Conservation (phyloP, 2,797 vertebrate genomes). For the Urocyon cinereoargenteus region DNA sequence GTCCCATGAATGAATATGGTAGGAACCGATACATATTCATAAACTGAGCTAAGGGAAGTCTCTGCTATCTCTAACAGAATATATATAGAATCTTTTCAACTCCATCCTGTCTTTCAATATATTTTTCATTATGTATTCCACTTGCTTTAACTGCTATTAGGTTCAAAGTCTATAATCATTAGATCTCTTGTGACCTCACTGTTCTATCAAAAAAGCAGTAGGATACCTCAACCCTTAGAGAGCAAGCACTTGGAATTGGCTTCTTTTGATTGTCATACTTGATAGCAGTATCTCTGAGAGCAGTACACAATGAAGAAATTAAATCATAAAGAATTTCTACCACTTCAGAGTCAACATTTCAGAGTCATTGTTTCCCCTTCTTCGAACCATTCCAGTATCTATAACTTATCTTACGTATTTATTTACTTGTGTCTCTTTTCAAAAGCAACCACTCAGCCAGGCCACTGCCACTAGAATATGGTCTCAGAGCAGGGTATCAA, state of each 20-base stretch:
- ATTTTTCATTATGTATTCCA: background rate
- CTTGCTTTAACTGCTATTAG: background rate
- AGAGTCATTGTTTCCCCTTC: background rate
- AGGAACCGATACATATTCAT: background rate
- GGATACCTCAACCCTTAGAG: background rate
- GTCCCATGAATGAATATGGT: background rate
- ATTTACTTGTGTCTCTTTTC: background rate
- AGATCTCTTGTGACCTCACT: background rate
- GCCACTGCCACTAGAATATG: background rate
- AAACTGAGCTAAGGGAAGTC: background rate
- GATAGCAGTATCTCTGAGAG: background rate
- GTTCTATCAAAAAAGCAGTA: background rate
- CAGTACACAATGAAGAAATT: background rate
- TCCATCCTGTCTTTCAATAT: background rate
- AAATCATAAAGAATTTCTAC: background rate
- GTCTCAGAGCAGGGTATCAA: background rate
- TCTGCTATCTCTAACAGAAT: background rate
- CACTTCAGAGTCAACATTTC: background rate
- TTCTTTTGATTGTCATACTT: background rate
- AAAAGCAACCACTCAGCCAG: background rate
- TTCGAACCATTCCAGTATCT: background rate
- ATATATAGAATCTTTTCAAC: background rate
- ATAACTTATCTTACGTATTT: background rate
- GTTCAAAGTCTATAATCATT: background rate
- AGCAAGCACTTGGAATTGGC: background rate